Evolutionary conservation across 2,797 vertebrate species (phyloP).

Genomic region (Spinibarbus caldwelli): DNA sequence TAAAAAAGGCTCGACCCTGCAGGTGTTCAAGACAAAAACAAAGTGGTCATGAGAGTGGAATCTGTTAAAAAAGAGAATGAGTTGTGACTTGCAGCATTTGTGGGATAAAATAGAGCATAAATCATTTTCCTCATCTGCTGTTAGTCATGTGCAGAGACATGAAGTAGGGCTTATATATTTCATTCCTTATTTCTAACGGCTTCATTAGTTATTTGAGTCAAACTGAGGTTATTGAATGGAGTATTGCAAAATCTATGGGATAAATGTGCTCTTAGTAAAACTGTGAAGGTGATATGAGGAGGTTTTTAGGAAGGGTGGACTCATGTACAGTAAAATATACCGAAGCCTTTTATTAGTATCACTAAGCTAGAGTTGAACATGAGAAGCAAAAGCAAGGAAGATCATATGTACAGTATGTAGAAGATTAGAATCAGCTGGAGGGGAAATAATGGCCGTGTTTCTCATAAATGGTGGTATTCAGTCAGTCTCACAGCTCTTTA

Average conservation of each 20-base stretch:
- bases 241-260: background rate
- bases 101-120: constrained; percentile 1
- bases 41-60: background rate
- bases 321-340: too few relatives aligned
- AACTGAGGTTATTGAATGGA: constrained; percentile 15
- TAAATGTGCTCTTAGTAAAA: background rate
- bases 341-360: background rate
- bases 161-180: background rate
- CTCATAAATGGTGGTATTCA: background rate
- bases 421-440: constrained; percentile 2
- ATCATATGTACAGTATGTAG: background rate
- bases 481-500: background rate
- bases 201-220: background rate
- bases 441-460: background rate
- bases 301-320: background rate
- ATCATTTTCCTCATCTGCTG: background rate
- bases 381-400: background rate
- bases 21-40: background rate
- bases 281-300: background rate
- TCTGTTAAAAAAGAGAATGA: background rate
- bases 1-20: background rate
- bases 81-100: background rate
- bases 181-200: too few relatives aligned
- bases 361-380: background rate
- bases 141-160: background rate